Base-by-base conservation (phyloP, 1,140 invertebrate species). In the Drosophila setifemur region DNA sequence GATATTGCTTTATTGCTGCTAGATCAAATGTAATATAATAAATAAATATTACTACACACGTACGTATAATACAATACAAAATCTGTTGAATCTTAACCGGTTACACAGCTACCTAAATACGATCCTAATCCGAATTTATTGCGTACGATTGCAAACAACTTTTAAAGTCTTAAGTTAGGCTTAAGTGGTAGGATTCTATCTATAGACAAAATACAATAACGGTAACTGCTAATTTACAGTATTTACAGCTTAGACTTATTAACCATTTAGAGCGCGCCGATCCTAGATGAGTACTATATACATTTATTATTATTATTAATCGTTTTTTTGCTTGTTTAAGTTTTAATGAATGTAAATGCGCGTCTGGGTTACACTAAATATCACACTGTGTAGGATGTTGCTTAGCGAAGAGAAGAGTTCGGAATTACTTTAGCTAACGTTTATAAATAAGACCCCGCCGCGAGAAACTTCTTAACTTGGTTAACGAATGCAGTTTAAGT, bases 311-410 rank as follows among this genome's bases (percentile, higher is more conserved):
- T 3, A 29, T 23, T 35, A 39, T 11, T 16, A 23, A 25, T 26
- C 4, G 18, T 16, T 42, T 14, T 11, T 25, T 11, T 55, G n/a
- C 16, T 28, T 37, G 14, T 18, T 3, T 37, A 18, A 5, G 4
- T 19, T 31, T 23, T 9, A 31, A 28, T 11, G 21, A 47, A 23
- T 25, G 33, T 73, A 77, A 64, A 77, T 70, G 68, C 79, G 79
- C 79, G 48, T 61, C 58, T 74, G 78, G 71, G 49, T 79, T 88
- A 89, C 63, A 76, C 74, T 89, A 89, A 90, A 90, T 90, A 90
- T 90, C 88, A 90, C 88, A 90, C 88, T 88, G 71, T 69, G 77
- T 90, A 90, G 88, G 88, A 90, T 89, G 85, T 83, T 83, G 74
- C 79, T 83, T 89, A 79, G 79, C 79, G 74, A 72, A 57, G 53